Evolutionary conservation across 30 jellyfish, hydroid and myxozoan species (phyloP), one percentile per base, ranked within the genome.

Genomic region (Haliclystus octoradiatus): DNA sequence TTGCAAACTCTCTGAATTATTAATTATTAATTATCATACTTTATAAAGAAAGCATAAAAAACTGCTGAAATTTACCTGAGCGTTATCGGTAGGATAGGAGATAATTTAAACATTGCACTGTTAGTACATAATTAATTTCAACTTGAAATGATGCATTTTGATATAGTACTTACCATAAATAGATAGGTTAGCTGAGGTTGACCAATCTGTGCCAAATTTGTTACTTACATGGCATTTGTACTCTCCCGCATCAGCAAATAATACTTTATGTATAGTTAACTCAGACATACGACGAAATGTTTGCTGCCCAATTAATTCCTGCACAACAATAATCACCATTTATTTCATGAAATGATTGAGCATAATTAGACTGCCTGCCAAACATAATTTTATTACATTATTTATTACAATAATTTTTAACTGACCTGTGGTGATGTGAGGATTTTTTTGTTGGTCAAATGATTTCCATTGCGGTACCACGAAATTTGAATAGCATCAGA

Each of bases 151-250:
- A 33, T 33, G 9, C 57, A 40, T 9, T 40, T 40, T 19, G 14
- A 40, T 5, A 50, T 14, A 31, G 28, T 7, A 28, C 96, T 26
- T 66, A 89, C 98, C 98, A 49, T 74, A 84, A 4, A 89, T 82
- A 2, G 94, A 66, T 9, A 89, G 35, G 52, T 89, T 89, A n/a
- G 92, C 95, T 15, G 27, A 49, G 12, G 57, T 73, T 19, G 98
- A 89, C 93, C 94, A 75, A 15, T 81, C 95, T 30, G 85, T 84
- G 1, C 98, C 98, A 77, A 64, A 89, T 34, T 66, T 73, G 52
- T 89, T 89, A 30, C 84, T 35, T 7, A 79, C 95, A 32, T 89
- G 95, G 63, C 98, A 89, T 14, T 93, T 69, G 60, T 89, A 89
- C 15, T 79, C 51, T 5, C 98, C 98, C 28, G 65, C 86, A 50